Base-by-base conservation (phyloP, 1,140 invertebrate species). In the Rhagoletis pomonella region DNA sequence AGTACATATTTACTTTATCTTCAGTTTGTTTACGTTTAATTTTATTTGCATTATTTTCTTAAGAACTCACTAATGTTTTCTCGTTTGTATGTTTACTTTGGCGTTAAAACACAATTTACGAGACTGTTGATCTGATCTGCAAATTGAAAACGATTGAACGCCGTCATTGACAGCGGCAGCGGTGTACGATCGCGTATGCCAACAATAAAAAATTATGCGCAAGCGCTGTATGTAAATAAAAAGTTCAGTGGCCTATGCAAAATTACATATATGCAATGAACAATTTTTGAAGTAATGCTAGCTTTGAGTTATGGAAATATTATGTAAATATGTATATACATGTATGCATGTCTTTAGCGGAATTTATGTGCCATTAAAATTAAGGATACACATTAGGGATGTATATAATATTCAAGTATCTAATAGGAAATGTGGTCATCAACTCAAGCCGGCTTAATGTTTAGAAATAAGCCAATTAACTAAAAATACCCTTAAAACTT, bases 71-170 rank as follows among this genome's bases (percentile, higher is more conserved):
- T 55, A 55, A 69, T 9, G 44, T 4, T 44, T 17, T 62, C 14
- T 69, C 67, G 67, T 42, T 0, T 44, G 42, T 29, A 29, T 42
- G 39, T 69, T 69, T 69, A 69, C 67, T 47, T 47, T 39, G 67
- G 39, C 29, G 39, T 42, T 69, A 42, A 69, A 47, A 10, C 17
- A 5, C 12, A 73, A 73, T 73, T 73, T 73, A 73, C 42, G 67
- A 73, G 39, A 44, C 67, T 73, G 42, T 44, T 73, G 67, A 73
- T 69, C 65, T 69, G 65, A 69, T 73, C 67, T 73, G 42, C 67
- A 73, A 73, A 12, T 12, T 73, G 39, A 47, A 44, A 4, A 73
- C 44, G 39, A 42, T 47, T 39, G 39, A 44, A 47, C 10, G 42
- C 67, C 67, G 42, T 17, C 12, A 42, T 39, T 73, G 67, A 39